phyloP scores from a whole-genome alignment of 1,140 invertebrate genomes.

The Ephestia elutella region DNA sequence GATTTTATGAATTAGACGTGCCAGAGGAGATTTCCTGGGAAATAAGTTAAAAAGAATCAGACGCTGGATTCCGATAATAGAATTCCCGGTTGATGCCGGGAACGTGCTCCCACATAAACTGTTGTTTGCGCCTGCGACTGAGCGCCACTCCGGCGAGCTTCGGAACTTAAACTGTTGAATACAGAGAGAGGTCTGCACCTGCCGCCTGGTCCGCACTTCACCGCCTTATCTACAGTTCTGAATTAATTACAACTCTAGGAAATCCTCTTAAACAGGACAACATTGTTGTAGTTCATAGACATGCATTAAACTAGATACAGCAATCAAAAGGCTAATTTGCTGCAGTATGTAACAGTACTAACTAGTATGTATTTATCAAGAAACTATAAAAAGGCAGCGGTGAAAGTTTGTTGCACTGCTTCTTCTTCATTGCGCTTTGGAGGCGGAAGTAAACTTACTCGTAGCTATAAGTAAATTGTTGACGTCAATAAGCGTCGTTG shows the following conservation, averaged over 20 bases:
- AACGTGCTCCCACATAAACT: conserved; percentile 45
- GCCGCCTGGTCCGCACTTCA: not conserved
- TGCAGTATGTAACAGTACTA: too few relatives aligned
- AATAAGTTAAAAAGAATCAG: conserved; percentile 6
- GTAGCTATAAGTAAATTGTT: too few relatives aligned
- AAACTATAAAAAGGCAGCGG: too few relatives aligned
- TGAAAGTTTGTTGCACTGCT: too few relatives aligned
- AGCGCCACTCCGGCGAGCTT: not conserved
- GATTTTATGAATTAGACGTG: conserved; percentile 9
- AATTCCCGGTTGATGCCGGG: conserved; percentile 24
- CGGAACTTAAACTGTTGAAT: conserved; percentile 13
- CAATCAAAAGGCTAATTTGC: too few relatives aligned
- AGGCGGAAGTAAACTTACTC: too few relatives aligned
- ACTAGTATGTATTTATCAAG: too few relatives aligned
- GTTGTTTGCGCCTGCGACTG: conserved; percentile 24
- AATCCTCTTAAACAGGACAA: conserved; percentile 2
- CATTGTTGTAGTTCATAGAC: not conserved
- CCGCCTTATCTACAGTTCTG: not conserved
- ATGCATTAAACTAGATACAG: too few relatives aligned
- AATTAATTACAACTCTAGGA: not conserved
- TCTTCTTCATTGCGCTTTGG: too few relatives aligned
- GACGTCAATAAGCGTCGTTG: too few relatives aligned
- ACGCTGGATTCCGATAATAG: conserved; percentile 15
- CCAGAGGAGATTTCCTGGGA: not conserved
- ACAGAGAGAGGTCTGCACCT: conserved; percentile 12